These are phyloP conservation scores for Pristionchus exspectatus DNA, from an alignment of 2,888 invertebrate genomes.

Conservation along the genomic window DNA sequence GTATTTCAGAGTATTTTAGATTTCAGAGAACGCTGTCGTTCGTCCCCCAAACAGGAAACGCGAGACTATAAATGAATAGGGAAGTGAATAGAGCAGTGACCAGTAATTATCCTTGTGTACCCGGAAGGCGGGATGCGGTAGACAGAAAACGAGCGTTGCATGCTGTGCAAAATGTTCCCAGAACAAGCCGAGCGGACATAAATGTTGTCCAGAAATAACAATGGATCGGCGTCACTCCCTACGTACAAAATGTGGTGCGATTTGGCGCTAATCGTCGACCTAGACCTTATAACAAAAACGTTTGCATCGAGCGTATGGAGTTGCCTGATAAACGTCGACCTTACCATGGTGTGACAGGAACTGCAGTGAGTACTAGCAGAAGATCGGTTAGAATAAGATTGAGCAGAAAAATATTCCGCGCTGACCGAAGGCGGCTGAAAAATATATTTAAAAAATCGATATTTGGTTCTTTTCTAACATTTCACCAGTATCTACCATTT, in stretches of 20 bases:
- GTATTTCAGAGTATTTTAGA: neutral
- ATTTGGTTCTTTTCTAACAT: neutral
- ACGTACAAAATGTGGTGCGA: no score
- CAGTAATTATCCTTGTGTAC: neutral
- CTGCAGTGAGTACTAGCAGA: constrained; percentile 76
- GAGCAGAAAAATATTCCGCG: constrained; percentile 77
- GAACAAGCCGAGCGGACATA: no score
- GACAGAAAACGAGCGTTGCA: neutral
- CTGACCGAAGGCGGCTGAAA: constrained; percentile 74
- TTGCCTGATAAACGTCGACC: constrained; percentile 42
- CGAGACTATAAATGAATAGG: neutral
- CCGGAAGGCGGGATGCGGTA: neutral
- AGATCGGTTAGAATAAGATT: constrained; percentile 78
- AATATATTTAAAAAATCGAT: neutral
- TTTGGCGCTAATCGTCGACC: neutral
- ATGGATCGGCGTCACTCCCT: no score
- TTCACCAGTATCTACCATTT: neutral
- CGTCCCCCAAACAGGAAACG: neutral
- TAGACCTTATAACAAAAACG: neutral
- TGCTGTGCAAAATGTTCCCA: neutral
- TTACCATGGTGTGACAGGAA: constrained; percentile 77
- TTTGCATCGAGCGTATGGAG: neutral
- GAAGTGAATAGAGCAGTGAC: neutral
- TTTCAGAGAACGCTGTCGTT: neutral
- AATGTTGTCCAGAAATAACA: no score